Evolutionary conservation across 2,113 vertebrate genomes (phyloP).

Genomic region (Recurvirostra avosetta): DNA sequence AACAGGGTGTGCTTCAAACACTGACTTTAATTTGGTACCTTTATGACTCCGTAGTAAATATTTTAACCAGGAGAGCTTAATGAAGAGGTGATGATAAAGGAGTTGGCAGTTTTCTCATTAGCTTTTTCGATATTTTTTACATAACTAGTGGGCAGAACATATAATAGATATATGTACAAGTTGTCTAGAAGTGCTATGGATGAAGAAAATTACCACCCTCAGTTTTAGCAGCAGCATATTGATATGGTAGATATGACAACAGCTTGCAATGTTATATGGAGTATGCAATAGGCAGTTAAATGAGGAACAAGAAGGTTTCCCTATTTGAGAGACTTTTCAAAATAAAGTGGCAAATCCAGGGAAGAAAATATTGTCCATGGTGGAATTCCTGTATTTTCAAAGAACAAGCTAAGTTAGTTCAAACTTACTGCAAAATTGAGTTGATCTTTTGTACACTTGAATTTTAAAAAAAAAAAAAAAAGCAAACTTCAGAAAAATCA

Average conservation of each 20-base stretch:
- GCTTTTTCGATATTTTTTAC: background rate
- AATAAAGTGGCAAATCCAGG: background rate
- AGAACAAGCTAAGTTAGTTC: background rate
- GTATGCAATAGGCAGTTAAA: background rate
- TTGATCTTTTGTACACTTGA: background rate
- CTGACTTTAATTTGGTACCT: background rate
- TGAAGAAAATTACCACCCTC: background rate
- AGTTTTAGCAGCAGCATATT: background rate
- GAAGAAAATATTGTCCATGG: fast-evolving
- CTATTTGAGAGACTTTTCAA: background rate
- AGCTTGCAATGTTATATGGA: background rate
- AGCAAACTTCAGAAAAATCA: background rate
- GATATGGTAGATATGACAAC: background rate
- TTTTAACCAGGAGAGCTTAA: background rate
- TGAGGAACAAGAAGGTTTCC: background rate
- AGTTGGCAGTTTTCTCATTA: background rate
- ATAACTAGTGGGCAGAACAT: background rate
- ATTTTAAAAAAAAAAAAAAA: background rate
- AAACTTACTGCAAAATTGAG: background rate
- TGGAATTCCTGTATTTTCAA: background rate
- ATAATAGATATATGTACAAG: background rate
- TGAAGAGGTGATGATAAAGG: background rate
- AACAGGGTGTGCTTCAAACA: background rate
- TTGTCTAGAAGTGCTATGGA: background rate
- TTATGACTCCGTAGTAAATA: background rate